Evolutionary conservation across 2,888 invertebrate species (phyloP).

Genomic region (Thymelicus acteon): DNA sequence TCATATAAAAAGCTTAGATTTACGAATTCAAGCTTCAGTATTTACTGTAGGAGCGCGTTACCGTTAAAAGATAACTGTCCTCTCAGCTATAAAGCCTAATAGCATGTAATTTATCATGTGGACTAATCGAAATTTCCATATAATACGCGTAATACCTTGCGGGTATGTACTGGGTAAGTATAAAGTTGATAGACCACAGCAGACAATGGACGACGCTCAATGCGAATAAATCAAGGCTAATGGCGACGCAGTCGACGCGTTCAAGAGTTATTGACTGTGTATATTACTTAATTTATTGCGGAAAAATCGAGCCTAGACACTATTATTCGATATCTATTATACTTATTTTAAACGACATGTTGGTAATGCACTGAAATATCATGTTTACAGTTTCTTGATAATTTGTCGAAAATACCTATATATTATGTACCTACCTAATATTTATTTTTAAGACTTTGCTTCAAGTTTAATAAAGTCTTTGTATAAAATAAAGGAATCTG

Average conservation of each 20-base stretch:
- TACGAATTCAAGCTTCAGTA: conserved; percentile 19
- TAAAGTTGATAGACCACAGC: conserved; percentile 54
- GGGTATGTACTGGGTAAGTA: conserved; percentile 50
- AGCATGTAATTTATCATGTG: conserved; percentile 55
- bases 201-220: conserved; percentile 64
- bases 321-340: conserved; percentile 24
- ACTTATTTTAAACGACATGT: conserved; percentile 14
- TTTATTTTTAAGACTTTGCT: too few species aligned
- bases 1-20: conserved; percentile 12
- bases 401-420: too few species aligned
- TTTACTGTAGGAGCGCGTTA: conserved; percentile 40
- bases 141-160: conserved; percentile 57
- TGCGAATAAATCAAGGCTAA: conserved; percentile 67
- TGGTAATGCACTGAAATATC: not conserved
- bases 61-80: conserved; percentile 49
- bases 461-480: too few species aligned
- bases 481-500: too few species aligned
- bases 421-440: too few species aligned
- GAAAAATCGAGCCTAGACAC: conserved; percentile 40
- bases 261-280: conserved; percentile 65
- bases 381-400: too few species aligned
- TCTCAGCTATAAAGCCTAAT: conserved; percentile 52
- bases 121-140: conserved; percentile 58
- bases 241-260: conserved; percentile 62
- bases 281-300: conserved; percentile 53